Evolutionary conservation across 2,888 invertebrate genomes (phyloP), one percentile per base, ranked within the genome.

Genomic region (Cheilosia scutellata): DNA sequence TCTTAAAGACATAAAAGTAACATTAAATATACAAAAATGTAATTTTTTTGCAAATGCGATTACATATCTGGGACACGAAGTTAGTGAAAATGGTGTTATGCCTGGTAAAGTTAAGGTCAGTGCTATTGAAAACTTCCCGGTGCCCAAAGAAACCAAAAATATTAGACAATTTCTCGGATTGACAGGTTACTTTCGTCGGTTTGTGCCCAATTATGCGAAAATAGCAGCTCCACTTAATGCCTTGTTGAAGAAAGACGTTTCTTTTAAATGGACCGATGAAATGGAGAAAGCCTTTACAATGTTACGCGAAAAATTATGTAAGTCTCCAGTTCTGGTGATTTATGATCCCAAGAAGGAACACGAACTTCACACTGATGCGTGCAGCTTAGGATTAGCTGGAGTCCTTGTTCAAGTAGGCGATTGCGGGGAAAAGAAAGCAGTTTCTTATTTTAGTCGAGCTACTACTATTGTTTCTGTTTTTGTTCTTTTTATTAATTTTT

Each of bases 391-490:
- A 11, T 68, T 76, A 51, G 75, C 82, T 29, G 75, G 76, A n/a
- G 44, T 82, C 27, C 60, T 75, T 47, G 9, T 25, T 13, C 86
- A 65, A 20, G 11, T 25, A 25, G 9, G n/a, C 2, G 55, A 75
- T 27, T 20, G 47, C n/a, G 42, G 7, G n/a, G 25, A 47, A 20
- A 42, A 33, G 37, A 31, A 60, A 7, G 51, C 62, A n/a, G 49
- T 47, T n/a, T 63, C 70, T 25, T 70, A 37, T 60, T 55, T 65
- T 66, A 66, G 83, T 58, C 42, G 82, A 65, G 25, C 68, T 5
- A 77, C 76, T 13, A 79, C 60, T 13, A 20, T 20, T 1, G 20
- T 20, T 20, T 20, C 20, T 20, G 20, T 20, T 20, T 20, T 20
- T 20, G 20, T 20, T 20, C 20, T 20, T 20, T 20, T 20, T 20